These are phyloP conservation scores for Romanogobio albipinnatus DNA, from an alignment of 2,113 vertebrate species.

Conservation along the genomic window DNA sequence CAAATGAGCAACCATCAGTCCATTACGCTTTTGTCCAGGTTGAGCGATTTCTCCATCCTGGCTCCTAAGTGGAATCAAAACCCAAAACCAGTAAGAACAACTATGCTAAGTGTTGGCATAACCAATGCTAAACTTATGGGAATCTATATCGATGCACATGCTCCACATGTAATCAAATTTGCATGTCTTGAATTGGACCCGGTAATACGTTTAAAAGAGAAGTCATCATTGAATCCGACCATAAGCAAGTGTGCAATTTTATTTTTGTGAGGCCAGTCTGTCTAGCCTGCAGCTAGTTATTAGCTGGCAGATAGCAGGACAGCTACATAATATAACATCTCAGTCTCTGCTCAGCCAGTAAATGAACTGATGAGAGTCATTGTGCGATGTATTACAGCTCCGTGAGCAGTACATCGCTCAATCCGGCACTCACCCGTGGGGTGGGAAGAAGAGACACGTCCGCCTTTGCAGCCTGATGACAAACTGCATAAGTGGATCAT, in stretches of 20 bases:
- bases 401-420: slow-evolving; percentile 34
- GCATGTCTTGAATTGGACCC: not conserved
- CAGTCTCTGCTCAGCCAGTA: slow-evolving; percentile 21
- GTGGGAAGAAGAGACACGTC: slow-evolving; percentile 40
- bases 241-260: not conserved
- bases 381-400: slow-evolving; percentile 48
- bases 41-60: not conserved
- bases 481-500: slow-evolving; percentile 62
- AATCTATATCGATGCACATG: not conserved
- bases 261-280: not conserved
- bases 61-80: not conserved
- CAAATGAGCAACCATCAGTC: slow-evolving; percentile 6
- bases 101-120: not conserved
- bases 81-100: not conserved
- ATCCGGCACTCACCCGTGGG: slow-evolving; percentile 43
- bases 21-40: not conserved
- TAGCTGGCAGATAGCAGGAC: slow-evolving; percentile 27
- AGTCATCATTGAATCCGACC: not conserved
- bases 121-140: not conserved
- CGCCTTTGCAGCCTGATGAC: slow-evolving; percentile 56
- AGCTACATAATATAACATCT: slow-evolving; percentile 23
- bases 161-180: not conserved
- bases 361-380: slow-evolving; percentile 30
- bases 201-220: not conserved
- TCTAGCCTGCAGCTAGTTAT: slow-evolving; percentile 26